Evolutionary conservation across 2,888 invertebrate genomes (phyloP).

Genomic region (Tetheella fluctuosa): DNA sequence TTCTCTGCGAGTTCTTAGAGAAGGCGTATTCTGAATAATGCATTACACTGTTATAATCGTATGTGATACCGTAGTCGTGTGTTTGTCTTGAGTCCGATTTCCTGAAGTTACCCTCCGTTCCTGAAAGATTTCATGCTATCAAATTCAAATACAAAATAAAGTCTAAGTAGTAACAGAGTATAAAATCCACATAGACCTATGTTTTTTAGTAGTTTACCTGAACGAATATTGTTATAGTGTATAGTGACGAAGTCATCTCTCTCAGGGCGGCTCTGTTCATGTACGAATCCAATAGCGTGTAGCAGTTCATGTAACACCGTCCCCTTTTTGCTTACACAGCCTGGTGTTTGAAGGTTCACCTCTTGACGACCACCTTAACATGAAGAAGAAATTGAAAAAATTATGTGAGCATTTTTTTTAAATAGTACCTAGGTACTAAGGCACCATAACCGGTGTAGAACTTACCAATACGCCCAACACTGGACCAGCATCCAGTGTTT

Average conservation of each 20-base stretch:
- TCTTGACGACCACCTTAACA: conserved; percentile 82
- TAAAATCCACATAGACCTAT: too few relatives aligned
- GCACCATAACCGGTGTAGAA: conserved; percentile 12
- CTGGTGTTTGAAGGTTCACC: conserved; percentile 90
- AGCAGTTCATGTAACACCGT: conserved; percentile 91
- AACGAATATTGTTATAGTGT: conserved; percentile 87
- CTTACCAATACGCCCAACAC: conserved; percentile 88
- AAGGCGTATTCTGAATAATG: conserved; percentile 92
- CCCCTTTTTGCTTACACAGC: conserved; percentile 88
- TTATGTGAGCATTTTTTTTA: not conserved
- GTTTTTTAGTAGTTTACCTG: conserved; percentile 64
- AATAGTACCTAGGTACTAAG: not conserved
- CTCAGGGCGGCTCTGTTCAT: conserved; percentile 92
- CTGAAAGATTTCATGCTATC: conserved; percentile 48
- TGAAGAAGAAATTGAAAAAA: not conserved
- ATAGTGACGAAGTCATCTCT: conserved; percentile 88
- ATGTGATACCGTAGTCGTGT: conserved; percentile 87
- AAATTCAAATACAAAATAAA: not conserved
- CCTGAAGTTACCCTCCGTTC: conserved; percentile 88
- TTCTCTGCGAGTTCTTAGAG: conserved; percentile 88
- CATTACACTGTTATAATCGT: conserved; percentile 93
- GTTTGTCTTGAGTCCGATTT: conserved; percentile 84
- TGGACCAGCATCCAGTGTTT: conserved; percentile 92
- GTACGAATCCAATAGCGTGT: conserved; percentile 91
- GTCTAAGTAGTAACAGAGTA: too few relatives aligned